Conservation (phyloP, 2,113 vertebrate species). For the Dipodomys spectabilis region DNA sequence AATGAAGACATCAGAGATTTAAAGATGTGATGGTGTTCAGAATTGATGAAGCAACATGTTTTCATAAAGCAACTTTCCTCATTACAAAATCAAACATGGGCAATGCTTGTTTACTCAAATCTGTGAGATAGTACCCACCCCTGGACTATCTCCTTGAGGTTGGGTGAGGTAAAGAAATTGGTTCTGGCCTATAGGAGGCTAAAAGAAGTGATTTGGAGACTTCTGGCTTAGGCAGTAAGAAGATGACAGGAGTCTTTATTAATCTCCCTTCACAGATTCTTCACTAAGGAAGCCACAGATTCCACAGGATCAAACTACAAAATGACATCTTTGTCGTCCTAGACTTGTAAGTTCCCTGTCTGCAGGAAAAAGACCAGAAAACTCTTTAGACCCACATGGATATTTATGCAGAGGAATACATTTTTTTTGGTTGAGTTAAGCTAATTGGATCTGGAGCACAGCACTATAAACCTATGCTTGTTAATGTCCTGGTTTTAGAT, state of each 20-base stretch:
- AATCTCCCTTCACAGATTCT: background rate
- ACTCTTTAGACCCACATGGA: background rate
- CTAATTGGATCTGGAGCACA: background rate
- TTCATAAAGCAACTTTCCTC: background rate
- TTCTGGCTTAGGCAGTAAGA: background rate
- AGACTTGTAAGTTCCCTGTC: background rate
- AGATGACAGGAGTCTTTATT: background rate
- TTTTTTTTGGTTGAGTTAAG: background rate
- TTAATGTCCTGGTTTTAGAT: background rate
- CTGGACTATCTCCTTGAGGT: background rate
- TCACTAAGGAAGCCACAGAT: background rate
- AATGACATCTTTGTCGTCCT: background rate
- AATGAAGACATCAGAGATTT: slow-evolving; percentile 20
- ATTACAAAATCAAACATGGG: background rate
- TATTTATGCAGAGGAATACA: background rate
- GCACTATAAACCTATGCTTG: background rate
- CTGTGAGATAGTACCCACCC: too few relatives aligned
- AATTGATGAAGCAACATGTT: background rate
- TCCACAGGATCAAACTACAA: background rate
- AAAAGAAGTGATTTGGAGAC: background rate
- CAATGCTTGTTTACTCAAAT: background rate
- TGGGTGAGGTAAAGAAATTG: background rate
- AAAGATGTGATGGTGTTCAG: background rate
- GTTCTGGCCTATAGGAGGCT: background rate
- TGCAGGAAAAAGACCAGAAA: background rate